Base-by-base conservation (phyloP, 2,888 invertebrate species). In the Drepana falcataria region DNA sequence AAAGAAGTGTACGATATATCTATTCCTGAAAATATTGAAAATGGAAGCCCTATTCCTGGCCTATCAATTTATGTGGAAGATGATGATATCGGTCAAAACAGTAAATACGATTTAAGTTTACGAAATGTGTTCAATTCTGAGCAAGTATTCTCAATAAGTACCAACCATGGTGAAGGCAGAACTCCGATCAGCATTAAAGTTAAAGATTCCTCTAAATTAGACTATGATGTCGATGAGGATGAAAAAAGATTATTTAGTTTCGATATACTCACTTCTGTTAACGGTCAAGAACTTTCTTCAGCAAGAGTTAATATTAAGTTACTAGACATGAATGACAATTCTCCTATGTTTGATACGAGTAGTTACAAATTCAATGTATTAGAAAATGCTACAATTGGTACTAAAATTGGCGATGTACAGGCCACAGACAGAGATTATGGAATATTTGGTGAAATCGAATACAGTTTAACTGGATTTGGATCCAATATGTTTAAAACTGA, bases 321-420 rank as follows among this genome's bases (percentile, higher is more conserved):
- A 1, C 70, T 93, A 40, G 97, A 97, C 77, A 94, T 94, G 52
- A 97, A 97, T 71, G 97, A 97, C 66, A 96, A 96, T 68, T 84
- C 93, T 0, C 96, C 96, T 0, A 79, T 93, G 47, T 96, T 96
- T 69, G 88, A 92, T 5, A 86, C 93, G 57, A 76, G 91, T 0
- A 92, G 92, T 21, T 96, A 95, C 69, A 92, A 93, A 55, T 92
- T 95, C 48, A 91, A 92, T 48, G 93, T 95, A 0, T 81, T 92
- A 2, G 96, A 96, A 81, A 94, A 95, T 75, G 89, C 93, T 0
- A 84, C 92, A 0, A 84, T 92, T 0, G 94, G 93, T 0, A 89
- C 92, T 0, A 91, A 93, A 68, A 93, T 96, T 37, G 94, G 94
- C 0, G 91, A 94, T 52, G 91, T 96, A 0, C 83, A 83, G 55